Evolutionary conservation across 1,140 invertebrate species (phyloP).

Genomic region (Drosophila takahashii): DNA sequence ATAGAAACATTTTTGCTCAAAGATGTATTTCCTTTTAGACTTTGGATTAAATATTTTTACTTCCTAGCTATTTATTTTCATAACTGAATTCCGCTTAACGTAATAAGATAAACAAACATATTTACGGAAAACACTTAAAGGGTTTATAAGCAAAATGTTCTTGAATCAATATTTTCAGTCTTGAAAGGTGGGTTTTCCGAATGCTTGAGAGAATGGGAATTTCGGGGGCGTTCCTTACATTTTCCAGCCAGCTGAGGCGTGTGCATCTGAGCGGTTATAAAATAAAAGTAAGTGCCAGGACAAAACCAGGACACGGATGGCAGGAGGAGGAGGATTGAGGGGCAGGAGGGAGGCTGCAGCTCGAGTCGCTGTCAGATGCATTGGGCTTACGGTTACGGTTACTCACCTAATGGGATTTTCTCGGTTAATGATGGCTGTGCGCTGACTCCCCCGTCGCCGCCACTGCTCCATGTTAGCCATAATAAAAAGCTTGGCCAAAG

Average conservation of each 20-base stretch:
- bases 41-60: too few species aligned
- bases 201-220: neutral
- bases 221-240: constrained; percentile 7
- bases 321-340: neutral
- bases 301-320: constrained; percentile 27
- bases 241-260: constrained; percentile 20
- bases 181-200: neutral
- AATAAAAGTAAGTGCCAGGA: constrained; percentile 33
- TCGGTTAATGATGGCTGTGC: constrained; percentile 84
- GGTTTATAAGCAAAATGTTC: neutral
- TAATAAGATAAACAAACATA: too few species aligned
- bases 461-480: constrained; percentile 70
- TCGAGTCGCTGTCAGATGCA: constrained; percentile 37
- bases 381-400: constrained; percentile 52
- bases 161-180: neutral
- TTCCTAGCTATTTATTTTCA: too few species aligned
- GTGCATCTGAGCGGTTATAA: constrained; percentile 47
- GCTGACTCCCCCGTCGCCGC: constrained; percentile 32
- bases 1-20: too few species aligned
- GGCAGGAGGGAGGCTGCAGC: neutral
- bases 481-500: constrained; percentile 69
- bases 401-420: constrained; percentile 84
- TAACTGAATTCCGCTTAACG: too few species aligned
- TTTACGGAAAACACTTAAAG: neutral
- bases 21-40: too few species aligned